Conservation (phyloP, 2,888 invertebrate species). For the Phoronis australis region DNA sequence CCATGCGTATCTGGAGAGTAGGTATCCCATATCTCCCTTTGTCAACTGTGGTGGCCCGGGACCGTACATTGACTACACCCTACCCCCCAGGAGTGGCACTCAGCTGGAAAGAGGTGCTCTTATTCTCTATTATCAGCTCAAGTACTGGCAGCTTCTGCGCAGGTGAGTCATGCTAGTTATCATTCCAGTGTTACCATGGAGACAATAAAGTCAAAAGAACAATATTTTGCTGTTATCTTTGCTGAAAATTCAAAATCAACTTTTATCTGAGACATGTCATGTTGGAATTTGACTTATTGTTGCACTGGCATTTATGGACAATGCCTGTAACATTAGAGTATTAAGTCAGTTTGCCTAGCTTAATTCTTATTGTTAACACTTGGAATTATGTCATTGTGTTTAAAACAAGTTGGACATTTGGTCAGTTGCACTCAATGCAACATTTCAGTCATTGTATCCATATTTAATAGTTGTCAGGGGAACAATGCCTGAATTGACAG, state of each 20-base stretch:
- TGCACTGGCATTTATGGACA: neutral
- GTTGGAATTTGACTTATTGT: neutral
- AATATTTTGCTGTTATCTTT: no score
- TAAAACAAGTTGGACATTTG: no score
- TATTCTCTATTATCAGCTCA: constrained; percentile 43
- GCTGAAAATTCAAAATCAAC: neutral
- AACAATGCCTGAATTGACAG: no score
- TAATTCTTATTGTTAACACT: no score
- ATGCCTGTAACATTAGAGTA: no score
- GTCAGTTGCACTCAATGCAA: no score
- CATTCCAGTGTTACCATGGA: neutral
- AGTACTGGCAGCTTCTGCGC: constrained; percentile 57
- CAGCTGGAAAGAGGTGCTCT: constrained; percentile 46
- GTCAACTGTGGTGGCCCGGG: constrained; percentile 55
- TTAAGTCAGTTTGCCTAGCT: no score
- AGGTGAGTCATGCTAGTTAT: constrained; percentile 32
- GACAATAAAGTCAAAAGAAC: no score
- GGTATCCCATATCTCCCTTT: constrained; percentile 57
- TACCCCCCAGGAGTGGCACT: constrained; percentile 33
- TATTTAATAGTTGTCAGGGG: no score
- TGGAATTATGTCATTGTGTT: no score
- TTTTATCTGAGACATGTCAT: neutral
- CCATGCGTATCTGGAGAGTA: constrained; percentile 57
- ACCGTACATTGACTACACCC: constrained; percentile 33
- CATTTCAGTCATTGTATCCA: no score